These are phyloP conservation scores for Euura lappo DNA, from an alignment of 1,140 invertebrate genomes.

Conservation along the genomic window DNA sequence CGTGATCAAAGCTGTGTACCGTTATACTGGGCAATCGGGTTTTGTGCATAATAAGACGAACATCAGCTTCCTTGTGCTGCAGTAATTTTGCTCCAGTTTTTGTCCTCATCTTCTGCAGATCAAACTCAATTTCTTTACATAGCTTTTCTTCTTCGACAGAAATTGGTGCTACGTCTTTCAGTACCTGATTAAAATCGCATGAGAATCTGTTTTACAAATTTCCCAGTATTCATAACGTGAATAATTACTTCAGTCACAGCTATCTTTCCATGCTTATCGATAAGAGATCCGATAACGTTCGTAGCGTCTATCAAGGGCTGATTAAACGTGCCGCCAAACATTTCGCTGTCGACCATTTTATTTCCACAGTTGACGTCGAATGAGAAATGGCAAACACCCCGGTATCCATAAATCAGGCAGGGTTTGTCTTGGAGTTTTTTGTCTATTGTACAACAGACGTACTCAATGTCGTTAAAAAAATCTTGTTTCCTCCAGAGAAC, in stretches of 20 bases:
- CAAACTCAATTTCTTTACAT: constrained; percentile 65
- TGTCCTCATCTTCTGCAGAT: constrained; percentile 58
- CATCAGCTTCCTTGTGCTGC: constrained; percentile 33
- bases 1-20: constrained; percentile 70
- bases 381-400: constrained; percentile 68
- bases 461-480: constrained; percentile 66
- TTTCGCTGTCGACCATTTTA: constrained; percentile 29
- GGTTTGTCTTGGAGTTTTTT: constrained; percentile 71
- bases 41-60: constrained; percentile 60
- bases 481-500: constrained; percentile 47
- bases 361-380: constrained; percentile 57
- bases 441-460: constrained; percentile 71
- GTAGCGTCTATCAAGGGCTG: constrained; percentile 33
- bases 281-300: constrained; percentile 20
- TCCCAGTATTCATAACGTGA: background rate
- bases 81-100: constrained; percentile 56
- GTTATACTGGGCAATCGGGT: constrained; percentile 67
- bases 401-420: constrained; percentile 70
- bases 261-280: constrained; percentile 30
- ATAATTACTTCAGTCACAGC: constrained; percentile 20
- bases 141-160: constrained; percentile 60
- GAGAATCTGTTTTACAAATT: background rate
- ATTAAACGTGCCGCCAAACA: constrained; percentile 33
- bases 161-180: constrained; percentile 49
- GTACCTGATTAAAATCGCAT: constrained; percentile 21